Percentiles rank a stretch among this genome's conserved stretches.
phyloP scores from a whole-genome alignment of 1,140 invertebrate genomes.

The Pinna nobilis region DNA sequence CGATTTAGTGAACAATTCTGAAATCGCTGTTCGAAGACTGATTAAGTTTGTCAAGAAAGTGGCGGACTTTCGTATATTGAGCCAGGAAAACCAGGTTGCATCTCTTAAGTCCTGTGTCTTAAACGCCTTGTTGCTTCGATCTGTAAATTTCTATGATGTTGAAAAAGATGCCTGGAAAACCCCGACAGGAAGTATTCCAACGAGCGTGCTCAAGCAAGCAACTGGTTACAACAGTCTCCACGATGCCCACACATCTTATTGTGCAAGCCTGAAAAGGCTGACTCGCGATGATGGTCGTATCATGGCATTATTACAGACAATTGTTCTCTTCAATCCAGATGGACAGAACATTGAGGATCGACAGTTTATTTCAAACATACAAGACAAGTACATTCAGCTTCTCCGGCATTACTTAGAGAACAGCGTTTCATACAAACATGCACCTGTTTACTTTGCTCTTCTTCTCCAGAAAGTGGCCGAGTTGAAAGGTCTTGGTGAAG shows the following conservation, averaged over 20 bases:
- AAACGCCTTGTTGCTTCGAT: slow-evolving; percentile 61
- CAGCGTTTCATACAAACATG: slow-evolving; percentile 78
- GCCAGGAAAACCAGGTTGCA: slow-evolving; percentile 64
- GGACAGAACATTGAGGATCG: slow-evolving; percentile 86
- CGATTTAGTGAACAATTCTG: slow-evolving; percentile 67
- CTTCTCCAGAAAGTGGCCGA: slow-evolving; percentile 91
- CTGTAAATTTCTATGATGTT: slow-evolving; percentile 61
- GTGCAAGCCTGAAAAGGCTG: slow-evolving; percentile 64
- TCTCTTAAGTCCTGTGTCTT: slow-evolving; percentile 62
- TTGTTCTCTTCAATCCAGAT: slow-evolving; percentile 91
- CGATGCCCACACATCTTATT: slow-evolving; percentile 69
- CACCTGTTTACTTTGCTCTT: slow-evolving; percentile 74
- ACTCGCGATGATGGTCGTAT: slow-evolving; percentile 76
- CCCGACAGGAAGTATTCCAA: slow-evolving; percentile 64
- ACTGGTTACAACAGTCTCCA: slow-evolving; percentile 69
- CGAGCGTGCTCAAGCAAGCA: slow-evolving; percentile 66
- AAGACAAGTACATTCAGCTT: slow-evolving; percentile 94
- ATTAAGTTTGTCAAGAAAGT: slow-evolving; percentile 67
- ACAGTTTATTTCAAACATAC: slow-evolving; percentile 80
- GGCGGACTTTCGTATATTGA: slow-evolving; percentile 60
- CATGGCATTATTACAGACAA: slow-evolving; percentile 91
- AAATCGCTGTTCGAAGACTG: slow-evolving; percentile 60
- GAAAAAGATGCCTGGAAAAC: slow-evolving; percentile 67
- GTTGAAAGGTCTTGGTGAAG: slow-evolving; percentile 88
- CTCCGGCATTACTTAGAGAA: slow-evolving; percentile 91